Evolutionary conservation across 2,888 invertebrate species (phyloP), one percentile per base, ranked within the genome.

Genomic region (Zaprionus lineosus): DNA sequence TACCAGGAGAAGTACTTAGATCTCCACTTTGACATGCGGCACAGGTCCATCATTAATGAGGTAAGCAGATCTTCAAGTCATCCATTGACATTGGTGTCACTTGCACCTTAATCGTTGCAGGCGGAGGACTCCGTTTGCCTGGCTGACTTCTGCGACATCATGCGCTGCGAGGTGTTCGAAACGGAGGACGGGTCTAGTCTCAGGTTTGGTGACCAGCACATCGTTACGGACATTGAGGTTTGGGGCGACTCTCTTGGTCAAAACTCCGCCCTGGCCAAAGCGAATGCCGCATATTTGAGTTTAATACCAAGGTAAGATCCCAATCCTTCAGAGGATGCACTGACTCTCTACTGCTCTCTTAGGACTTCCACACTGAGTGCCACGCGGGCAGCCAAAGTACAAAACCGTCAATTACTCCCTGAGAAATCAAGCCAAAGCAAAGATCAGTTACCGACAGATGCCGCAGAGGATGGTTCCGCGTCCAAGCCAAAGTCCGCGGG

Each of bases 61-160:
- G 96, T 95, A 84, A 82, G 19, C 5, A n/a, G 11, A 1, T 9
- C n/a, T 2, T 6, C 9, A 28, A 28, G 28, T 28, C n/a, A 28
- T 12, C 2, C 11, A 33, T 14, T 12, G 2, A 36, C n/a, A 36
- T n/a, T 4, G 2, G 6, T 15, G 7, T 40, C 8, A 31, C 40
- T 6, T 21, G 16, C 6, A 18, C 11, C 11, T 26, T n/a, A 14
- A 2, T 14, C 15, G 16, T 16, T 2, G 8, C 87, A 97, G 97
- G 96, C 95, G 51, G 96, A 97, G 91, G 97, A 97, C 90, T 95
- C 96, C 63, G 95, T 97, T 84, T 98, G 98, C 90, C 92, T 97
- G 85, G 96, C 97, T 44, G 97, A 97, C 90, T 97, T 95, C 91
- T 98, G 98, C 92, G 97, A 98, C 91, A 96, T 98, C 83, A 97